Evolutionary conservation across 2,888 invertebrate species (phyloP).

Genomic region (Sesamia inferens): DNA sequence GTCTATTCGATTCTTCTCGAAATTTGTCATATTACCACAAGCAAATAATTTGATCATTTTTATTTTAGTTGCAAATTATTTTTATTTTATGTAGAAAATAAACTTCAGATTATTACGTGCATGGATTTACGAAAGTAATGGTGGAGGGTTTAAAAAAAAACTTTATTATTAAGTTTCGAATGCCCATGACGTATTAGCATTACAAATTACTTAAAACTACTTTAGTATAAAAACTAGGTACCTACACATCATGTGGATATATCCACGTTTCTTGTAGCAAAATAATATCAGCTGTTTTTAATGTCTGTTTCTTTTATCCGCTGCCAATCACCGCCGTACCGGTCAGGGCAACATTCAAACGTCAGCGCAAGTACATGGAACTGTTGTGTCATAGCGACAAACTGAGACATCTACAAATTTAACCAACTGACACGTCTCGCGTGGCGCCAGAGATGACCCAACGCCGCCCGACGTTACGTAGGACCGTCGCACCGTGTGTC

Average conservation of each 20-base stretch:
- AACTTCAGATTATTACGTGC: neutral
- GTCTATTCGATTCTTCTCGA: neutral
- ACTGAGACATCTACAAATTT: constrained; percentile 23
- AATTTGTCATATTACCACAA: constrained; percentile 57
- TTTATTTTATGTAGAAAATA: constrained; percentile 4
- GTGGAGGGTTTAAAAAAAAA: neutral
- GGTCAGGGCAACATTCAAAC: neutral
- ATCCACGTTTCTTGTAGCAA: neutral
- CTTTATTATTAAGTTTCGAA: neutral
- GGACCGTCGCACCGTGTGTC: constrained; percentile 7
- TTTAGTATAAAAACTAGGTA: neutral
- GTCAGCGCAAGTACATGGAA: constrained; percentile 34
- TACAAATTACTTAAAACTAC: neutral
- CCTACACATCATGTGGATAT: neutral
- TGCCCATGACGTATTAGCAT: neutral
- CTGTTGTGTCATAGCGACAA: constrained; percentile 29
- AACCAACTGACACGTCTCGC: constrained; percentile 6
- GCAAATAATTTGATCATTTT: constrained; percentile 30
- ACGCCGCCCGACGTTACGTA: constrained; percentile 3
- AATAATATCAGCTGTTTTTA: neutral
- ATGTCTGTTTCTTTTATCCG: constrained; percentile 12
- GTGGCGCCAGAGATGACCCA: constrained; percentile 16
- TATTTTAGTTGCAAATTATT: constrained; percentile 45
- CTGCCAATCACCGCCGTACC: constrained; percentile 3
- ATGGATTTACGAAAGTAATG: neutral